phyloP scores from a whole-genome alignment of 1,140 invertebrate species.

The Thrips palmi region DNA sequence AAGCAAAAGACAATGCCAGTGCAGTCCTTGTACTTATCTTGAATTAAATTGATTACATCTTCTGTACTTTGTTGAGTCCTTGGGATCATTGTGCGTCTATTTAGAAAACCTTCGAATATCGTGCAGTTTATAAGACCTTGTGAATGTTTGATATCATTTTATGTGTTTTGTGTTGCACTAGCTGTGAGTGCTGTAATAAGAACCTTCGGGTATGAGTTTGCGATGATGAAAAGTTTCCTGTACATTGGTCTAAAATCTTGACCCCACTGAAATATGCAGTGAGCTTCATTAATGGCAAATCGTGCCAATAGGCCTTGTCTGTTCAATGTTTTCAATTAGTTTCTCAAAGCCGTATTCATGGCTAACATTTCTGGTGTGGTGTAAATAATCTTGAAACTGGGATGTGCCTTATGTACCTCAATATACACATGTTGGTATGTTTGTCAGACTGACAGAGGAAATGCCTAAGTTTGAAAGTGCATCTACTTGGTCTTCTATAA shows the following conservation, averaged over 20 bases:
- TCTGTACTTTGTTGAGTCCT: too few relatives aligned
- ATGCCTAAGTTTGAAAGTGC: too few relatives aligned
- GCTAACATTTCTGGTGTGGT: too few relatives aligned
- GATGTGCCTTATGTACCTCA: too few relatives aligned
- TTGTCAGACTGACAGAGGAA: too few relatives aligned
- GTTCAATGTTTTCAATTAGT: too few relatives aligned
- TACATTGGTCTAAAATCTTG: constrained; percentile 38
- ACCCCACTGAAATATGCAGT: constrained; percentile 55
- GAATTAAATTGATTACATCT: constrained; percentile 58
- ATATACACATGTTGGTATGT: too few relatives aligned
- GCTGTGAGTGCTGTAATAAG: constrained; percentile 59
- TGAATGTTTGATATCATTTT: constrained; percentile 78
- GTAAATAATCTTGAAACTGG: too few relatives aligned
- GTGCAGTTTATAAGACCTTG: constrained; percentile 59
- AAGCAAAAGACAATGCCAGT: constrained; percentile 93
- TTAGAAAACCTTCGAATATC: constrained; percentile 36
- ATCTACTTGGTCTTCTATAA: constrained; percentile 92
- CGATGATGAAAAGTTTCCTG: constrained; percentile 1
- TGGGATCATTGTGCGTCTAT: too few relatives aligned
- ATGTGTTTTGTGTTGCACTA: constrained; percentile 73
- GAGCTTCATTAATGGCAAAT: constrained; percentile 69
- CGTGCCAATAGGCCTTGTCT: constrained; percentile 42
- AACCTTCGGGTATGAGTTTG: constrained; percentile 26
- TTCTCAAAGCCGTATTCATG: too few relatives aligned
- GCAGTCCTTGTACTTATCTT: constrained; percentile 38